Percentiles rank a stretch among this genome's conserved stretches.
Conservation (phyloP, 2,888 invertebrate genomes). For the Megaustenia siamemsis region DNA sequence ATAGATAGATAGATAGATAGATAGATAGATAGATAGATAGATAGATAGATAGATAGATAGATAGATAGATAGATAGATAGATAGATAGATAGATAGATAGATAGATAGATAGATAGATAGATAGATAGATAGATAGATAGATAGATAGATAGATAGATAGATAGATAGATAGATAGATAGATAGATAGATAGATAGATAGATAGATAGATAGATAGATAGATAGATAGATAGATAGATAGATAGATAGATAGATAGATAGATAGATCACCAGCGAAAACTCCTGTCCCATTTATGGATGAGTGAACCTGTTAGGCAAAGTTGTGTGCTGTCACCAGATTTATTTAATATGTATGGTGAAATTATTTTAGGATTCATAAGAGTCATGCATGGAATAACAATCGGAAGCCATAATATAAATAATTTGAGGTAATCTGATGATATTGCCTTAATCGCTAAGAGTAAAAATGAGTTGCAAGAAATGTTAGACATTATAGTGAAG, state of each 20-base stretch:
- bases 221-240: background rate
- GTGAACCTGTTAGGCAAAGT: too few relatives aligned
- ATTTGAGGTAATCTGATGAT: too few relatives aligned
- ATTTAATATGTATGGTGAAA: too few relatives aligned
- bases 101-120: background rate
- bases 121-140: background rate
- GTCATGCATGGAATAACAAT: too few relatives aligned
- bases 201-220: constrained; percentile 2
- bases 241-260: background rate
- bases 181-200: background rate
- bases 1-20: too few relatives aligned
- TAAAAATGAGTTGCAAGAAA: too few relatives aligned
- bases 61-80: background rate
- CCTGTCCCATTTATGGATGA: too few relatives aligned
- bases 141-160: background rate
- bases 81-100: background rate
- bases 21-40: constrained; percentile 9
- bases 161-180: background rate
- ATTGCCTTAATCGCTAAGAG: too few relatives aligned
- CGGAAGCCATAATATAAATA: too few relatives aligned
- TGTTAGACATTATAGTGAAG: too few relatives aligned
- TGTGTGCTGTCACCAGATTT: too few relatives aligned
- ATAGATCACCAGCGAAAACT: background rate
- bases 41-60: constrained; percentile 1
- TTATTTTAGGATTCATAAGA: too few relatives aligned